Evolutionary conservation across 2,888 invertebrate species (phyloP).

Genomic region (Leptinotarsa peninsularis): DNA sequence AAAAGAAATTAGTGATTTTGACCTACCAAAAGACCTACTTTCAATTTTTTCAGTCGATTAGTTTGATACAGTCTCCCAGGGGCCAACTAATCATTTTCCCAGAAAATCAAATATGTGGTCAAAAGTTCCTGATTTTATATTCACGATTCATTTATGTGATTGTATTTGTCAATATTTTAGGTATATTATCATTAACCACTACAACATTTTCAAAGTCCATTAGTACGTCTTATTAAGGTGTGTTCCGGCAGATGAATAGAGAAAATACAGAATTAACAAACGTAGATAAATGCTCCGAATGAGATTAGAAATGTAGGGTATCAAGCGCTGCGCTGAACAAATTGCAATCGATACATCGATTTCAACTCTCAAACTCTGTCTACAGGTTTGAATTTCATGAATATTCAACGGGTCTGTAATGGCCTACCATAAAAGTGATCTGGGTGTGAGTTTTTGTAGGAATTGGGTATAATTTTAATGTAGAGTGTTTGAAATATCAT

Average conservation of each 20-base stretch:
- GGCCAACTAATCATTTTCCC: too few relatives aligned
- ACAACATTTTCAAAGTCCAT: too few relatives aligned
- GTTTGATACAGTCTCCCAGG: too few relatives aligned
- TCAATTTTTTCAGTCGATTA: too few relatives aligned
- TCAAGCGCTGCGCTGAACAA: constrained; percentile 9
- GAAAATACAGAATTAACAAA: background rate
- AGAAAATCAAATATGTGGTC: too few relatives aligned
- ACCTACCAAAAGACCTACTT: too few relatives aligned
- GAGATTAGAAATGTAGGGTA: constrained; percentile 5
- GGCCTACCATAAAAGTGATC: background rate
- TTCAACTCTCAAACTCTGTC: constrained; percentile 1
- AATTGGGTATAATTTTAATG: background rate
- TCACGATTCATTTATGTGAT: too few relatives aligned
- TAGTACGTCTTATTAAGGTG: too few relatives aligned
- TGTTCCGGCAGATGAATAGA: background rate
- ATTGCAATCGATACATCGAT: constrained; percentile 11
- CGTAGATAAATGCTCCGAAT: background rate
- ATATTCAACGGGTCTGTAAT: background rate
- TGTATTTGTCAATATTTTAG: too few relatives aligned
- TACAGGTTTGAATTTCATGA: constrained; percentile 1
- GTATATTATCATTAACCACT: too few relatives aligned
- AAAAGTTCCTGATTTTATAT: too few relatives aligned
- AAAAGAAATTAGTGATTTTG: too few relatives aligned
- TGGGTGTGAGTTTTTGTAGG: background rate
- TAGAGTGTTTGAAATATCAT: background rate